Evolutionary conservation across 2,888 invertebrate genomes (phyloP), one percentile per base, ranked within the genome.

Genomic region (Troglohyphantes excavatus): DNA sequence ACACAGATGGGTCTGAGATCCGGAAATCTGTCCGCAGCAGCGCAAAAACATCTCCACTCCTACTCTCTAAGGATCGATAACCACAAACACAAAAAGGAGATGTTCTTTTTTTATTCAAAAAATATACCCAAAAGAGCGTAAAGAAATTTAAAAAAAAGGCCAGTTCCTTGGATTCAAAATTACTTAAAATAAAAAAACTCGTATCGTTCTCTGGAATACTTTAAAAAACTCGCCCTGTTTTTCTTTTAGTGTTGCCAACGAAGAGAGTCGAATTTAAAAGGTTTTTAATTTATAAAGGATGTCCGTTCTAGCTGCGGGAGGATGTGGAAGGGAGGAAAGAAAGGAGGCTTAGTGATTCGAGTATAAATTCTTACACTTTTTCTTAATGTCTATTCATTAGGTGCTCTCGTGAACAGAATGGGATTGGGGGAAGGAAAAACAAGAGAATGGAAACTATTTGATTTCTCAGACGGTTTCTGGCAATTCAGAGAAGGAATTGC

Each of bases 251-350:
- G 9, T 46, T 46, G 17, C 46, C 17, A 46, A 2, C 46, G 17
- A 3, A 13, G 46, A 7, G 17, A 46, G 46, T 17, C 11, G 46
- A 46, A 46, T 13, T 46, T 46, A 46, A 46, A 46, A 46, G 46
- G 63, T 63, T 78, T 78, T 78, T 78, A 78, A 78, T 78, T 78
- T 78, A 78, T 78, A 78, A 78, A 78, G 78, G 78, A 78, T 78
- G 78, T 65, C 63, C 78, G 63, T 59, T 75, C 19, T 11, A 33
- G 61, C 2, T 7, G 13, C 5, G 5, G 7, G n/a, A 23, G 11
- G 29, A 63, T 19, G 23, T 2, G 11, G 9, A 70, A 5, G 1
- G 21, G 26, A 17, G 23, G 3, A 46, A 26, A 13, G 17, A 43
- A 46, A 43, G 26, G 43, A 70, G 39, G 19, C 9, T 6, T 7